phyloP scores from a whole-genome alignment of 2,113 vertebrate genomes.

The Shinisaurus crocodilurus region DNA sequence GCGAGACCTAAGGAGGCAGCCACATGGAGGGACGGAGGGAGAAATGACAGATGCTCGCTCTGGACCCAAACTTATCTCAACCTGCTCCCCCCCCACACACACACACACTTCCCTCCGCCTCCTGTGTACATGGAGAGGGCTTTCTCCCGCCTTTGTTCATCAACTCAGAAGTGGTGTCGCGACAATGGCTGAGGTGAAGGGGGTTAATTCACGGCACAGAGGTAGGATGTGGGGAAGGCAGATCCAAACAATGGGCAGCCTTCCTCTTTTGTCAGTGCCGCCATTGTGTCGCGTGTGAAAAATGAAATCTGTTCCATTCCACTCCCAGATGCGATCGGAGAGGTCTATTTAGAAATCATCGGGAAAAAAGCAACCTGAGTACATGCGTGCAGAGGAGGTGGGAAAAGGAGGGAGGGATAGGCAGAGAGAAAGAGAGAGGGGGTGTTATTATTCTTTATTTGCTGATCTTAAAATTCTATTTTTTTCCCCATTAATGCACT shows the following conservation, averaged over 20 bases:
- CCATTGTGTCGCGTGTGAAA: constrained; percentile 84
- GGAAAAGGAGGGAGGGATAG: not conserved
- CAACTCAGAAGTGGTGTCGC: constrained; percentile 69
- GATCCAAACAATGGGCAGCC: constrained; percentile 78
- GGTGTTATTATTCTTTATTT: constrained; percentile 20
- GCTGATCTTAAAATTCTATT: not conserved
- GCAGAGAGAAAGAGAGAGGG: constrained; percentile 9
- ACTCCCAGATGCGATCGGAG: constrained; percentile 71
- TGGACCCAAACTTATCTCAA: not conserved
- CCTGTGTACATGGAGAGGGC: constrained; percentile 59
- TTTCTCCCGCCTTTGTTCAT: constrained; percentile 77
- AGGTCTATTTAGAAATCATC: constrained; percentile 73
- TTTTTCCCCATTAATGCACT: constrained; percentile 55
- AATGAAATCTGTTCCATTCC: constrained; percentile 81
- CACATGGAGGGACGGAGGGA: not conserved
- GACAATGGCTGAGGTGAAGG: constrained; percentile 80
- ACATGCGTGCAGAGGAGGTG: not conserved
- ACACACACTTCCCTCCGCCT: not conserved
- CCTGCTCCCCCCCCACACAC: not conserved
- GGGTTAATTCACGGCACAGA: constrained; percentile 83
- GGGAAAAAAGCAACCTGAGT: constrained; percentile 62
- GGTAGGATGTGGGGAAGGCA: constrained; percentile 81
- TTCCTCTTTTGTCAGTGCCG: constrained; percentile 76
- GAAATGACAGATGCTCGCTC: not conserved
- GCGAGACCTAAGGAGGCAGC: constrained; percentile 10